Percentiles rank a stretch among this genome's conserved stretches.
These are phyloP conservation scores for Atta cephalotes DNA, from an alignment of 1,140 invertebrate genomes.

Conservation along the genomic window DNA sequence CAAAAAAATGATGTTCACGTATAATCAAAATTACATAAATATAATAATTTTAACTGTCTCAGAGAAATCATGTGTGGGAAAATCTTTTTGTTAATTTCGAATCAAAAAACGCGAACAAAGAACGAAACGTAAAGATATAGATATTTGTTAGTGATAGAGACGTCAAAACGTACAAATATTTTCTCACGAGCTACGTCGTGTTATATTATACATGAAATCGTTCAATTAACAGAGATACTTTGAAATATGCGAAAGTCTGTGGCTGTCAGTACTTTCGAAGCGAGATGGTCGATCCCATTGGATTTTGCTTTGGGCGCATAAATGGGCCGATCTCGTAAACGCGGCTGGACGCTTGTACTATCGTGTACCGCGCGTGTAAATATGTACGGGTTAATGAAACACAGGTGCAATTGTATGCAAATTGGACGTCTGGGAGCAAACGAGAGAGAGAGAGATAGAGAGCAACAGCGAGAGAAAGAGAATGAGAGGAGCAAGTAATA, in stretches of 20 bases:
- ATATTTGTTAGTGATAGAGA: not conserved
- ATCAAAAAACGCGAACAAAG: not conserved
- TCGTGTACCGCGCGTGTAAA: conserved; percentile 49
- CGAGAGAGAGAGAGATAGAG: not conserved
- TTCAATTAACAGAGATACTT: conserved; percentile 37
- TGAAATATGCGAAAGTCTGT: conserved; percentile 30
- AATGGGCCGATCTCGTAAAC: conserved; percentile 44
- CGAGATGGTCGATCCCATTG: conserved; percentile 9
- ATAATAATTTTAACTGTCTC: not conserved
- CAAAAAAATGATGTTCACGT: not conserved
- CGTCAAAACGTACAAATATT: conserved; percentile 34
- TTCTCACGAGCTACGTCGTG: not conserved
- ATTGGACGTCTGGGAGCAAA: conserved; percentile 60
- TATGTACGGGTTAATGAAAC: conserved; percentile 71
- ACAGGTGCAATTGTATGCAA: conserved; percentile 69
- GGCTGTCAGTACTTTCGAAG: conserved; percentile 16
- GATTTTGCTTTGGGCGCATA: conserved; percentile 42
- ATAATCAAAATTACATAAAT: not conserved
- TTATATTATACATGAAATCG: conserved; percentile 26
- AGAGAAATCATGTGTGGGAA: not conserved
- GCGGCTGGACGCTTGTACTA: conserved; percentile 16
- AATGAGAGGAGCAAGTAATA: not conserved
- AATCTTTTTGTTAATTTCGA: not conserved
- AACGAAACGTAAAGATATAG: not conserved
- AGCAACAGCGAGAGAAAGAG: not conserved